Evolutionary conservation across 2,113 vertebrate genomes (phyloP).

Genomic region (Micromys minutus): DNA sequence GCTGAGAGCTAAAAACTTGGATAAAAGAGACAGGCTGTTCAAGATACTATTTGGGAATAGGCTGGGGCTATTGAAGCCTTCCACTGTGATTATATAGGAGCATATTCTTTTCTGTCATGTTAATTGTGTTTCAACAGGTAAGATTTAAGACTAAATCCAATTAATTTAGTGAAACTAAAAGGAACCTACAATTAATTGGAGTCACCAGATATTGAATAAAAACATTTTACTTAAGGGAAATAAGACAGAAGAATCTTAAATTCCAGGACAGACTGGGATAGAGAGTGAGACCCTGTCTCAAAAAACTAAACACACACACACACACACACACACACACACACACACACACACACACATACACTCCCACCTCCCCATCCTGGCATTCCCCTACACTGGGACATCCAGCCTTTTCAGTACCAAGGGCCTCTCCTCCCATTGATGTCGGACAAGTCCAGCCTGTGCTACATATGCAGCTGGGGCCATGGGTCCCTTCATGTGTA

Average conservation of each 20-base stretch:
- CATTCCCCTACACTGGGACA: too few relatives aligned
- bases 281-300: not conserved
- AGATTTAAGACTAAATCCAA: constrained; percentile 35
- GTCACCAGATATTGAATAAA: constrained; percentile 45
- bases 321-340: not conserved
- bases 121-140: constrained; percentile 38
- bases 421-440: too few relatives aligned
- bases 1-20: not conserved
- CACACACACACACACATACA: not conserved
- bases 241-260: not conserved
- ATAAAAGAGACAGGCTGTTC: not conserved
- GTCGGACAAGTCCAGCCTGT: too few relatives aligned
- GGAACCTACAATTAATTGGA: not conserved
- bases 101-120: constrained; percentile 1
- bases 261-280: not conserved
- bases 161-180: constrained; percentile 43
- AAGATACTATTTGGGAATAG: not conserved
- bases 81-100: not conserved
- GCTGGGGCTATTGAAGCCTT: not conserved
- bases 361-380: too few relatives aligned
- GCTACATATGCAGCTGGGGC: too few relatives aligned
- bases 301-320: not conserved
- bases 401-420: too few relatives aligned
- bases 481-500: too few relatives aligned
- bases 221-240: not conserved